A percentile compares a stretch with the other conserved stretches of the same genome.
Evolutionary conservation across 2,797 vertebrate species (phyloP).

Genomic region (Monodelphis domestica): DNA sequence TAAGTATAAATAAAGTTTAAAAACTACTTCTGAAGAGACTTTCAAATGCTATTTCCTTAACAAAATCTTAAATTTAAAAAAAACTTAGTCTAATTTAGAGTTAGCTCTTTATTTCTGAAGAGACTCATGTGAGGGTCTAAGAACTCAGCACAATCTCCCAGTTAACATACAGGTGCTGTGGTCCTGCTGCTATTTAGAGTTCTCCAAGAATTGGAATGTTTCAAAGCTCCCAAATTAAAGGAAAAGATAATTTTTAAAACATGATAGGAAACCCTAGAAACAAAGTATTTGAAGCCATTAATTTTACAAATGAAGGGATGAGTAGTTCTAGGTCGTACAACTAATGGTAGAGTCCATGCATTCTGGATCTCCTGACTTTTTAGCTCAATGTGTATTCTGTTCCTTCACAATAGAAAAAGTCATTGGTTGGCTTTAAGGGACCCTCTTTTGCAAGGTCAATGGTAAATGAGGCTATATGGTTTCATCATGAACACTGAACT

Average conservation of each 20-base stretch:
- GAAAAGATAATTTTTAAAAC: neutral
- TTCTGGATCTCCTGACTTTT: neutral
- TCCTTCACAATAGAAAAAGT: neutral
- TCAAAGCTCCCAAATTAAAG: conserved; percentile 6
- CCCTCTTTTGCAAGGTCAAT: neutral
- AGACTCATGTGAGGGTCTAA: neutral
- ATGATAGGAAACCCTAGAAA: conserved; percentile 9
- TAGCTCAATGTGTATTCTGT: neutral
- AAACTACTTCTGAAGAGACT: neutral
- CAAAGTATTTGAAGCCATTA: neutral
- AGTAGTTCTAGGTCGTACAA: neutral
- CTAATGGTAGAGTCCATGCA: neutral
- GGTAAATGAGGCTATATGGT: neutral
- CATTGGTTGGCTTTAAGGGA: neutral
- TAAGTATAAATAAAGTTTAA: neutral
- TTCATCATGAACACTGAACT: neutral
- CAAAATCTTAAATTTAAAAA: conserved; percentile 10
- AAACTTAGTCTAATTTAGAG: conserved; percentile 35
- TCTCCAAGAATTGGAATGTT: conserved; percentile 22
- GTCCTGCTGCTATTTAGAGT: neutral
- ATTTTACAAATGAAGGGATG: neutral
- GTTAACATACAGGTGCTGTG: conserved; percentile 36
- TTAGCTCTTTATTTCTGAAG: conserved; percentile 4
- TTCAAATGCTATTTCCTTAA: conserved; percentile 37
- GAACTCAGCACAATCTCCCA: conserved; percentile 10